Evolutionary conservation across 1,140 invertebrate genomes (phyloP).

Genomic region (Babylonia areolata): DNA sequence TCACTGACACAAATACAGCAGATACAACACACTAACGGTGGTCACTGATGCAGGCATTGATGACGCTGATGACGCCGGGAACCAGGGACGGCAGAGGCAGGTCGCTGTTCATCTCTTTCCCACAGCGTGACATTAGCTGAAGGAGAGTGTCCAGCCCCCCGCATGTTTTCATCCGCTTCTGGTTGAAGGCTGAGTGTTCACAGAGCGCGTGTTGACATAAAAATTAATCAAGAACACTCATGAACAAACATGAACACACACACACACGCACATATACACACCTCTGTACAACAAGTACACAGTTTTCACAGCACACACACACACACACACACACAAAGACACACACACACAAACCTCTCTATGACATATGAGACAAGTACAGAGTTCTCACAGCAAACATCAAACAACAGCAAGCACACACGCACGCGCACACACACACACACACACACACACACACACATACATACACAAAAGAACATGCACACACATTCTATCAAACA

Average conservation of each 20-base stretch:
- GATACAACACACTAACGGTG: neutral
- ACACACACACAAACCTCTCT: neutral
- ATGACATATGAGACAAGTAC: no score
- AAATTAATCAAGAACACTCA: no score
- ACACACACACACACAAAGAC: neutral
- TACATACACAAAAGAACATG: neutral
- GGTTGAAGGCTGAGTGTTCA: constrained; percentile 33
- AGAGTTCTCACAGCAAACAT: no score
- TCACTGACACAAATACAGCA: neutral
- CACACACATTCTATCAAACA: no score
- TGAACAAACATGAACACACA: neutral
- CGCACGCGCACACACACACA: neutral
- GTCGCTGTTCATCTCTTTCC: neutral
- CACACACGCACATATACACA: neutral
- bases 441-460: neutral
- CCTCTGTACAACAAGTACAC: no score
- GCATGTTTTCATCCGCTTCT: constrained; percentile 1
- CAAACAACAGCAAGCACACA: neutral
- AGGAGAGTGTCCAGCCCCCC: constrained; percentile 20
- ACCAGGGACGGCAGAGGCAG: neutral
- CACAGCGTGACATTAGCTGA: neutral
- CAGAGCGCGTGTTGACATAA: no score
- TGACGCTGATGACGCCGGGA: neutral
- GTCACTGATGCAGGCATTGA: constrained; percentile 11
- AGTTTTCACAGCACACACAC: no score